Base-by-base conservation (phyloP, 2,888 invertebrate species). In the Cheilosia vulpina region DNA sequence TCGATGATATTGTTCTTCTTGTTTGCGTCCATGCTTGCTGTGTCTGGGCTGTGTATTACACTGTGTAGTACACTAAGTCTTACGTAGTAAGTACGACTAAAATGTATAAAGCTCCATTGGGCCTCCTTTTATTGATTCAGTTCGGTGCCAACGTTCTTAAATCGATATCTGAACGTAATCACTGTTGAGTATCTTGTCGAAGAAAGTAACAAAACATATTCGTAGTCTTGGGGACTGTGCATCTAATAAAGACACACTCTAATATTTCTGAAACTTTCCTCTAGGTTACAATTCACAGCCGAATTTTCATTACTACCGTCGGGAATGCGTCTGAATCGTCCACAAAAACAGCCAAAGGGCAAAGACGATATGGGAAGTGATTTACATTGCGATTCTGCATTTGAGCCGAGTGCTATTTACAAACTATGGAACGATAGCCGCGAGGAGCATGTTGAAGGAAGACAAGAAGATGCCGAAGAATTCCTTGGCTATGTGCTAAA, bases 381-480 rank as follows among this genome's bases (percentile, higher is more conserved):
- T 77, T 94, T 95, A 63, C 94, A 94, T 87, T 93, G 94, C 47
- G 98, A 97, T 45, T 93, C 95, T n/a, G 95, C 98, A 53, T 96
- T 98, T 88, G 98, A 98, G 91, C 98, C 98, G n/a, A 94, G 94
- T 68, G 96, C 96, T 88, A 96, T 98, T 17, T 96, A 97, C 90
- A 96, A 96, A 87, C 95, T 98, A 93, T 93, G 98, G 89, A 95
- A 96, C 87, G 96, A 96, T 55, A 94, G 96, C 45, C 94, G 96
- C 2, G 94, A 94, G 88, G 94, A 95, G 53, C 90, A 91, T 85
- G 96, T 97, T 68, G 97, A 97, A 91, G 98, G 98, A 0, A 94
- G 97, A 21, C 99, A 99, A 92, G 98, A 99, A 91, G 99, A 99
- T 93, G 99, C 99, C 0, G 99, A 99, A 92, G 99, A 99, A 91